Base-by-base conservation (phyloP, 2,888 invertebrate genomes). In the Tinea pellionella region DNA sequence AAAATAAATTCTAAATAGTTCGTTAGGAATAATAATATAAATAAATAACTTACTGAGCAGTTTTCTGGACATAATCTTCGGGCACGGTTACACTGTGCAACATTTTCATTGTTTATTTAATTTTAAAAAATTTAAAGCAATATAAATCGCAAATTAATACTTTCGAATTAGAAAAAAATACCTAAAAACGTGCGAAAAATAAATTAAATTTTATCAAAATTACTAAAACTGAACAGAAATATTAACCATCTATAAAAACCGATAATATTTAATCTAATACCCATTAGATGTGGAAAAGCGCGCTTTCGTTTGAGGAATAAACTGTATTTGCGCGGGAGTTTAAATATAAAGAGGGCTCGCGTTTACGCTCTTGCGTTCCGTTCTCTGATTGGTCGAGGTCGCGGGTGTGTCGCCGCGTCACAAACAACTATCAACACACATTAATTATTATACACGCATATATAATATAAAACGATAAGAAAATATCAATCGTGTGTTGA, bases 191-290 rank as follows among this genome's bases (percentile, higher is more conserved):
- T 63, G 61, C 53, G 59, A 57, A 57, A 60, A 56, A 58, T 60
- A 41, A 59, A 59, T 69, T 78, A 80, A 73, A 78, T 77, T 70
- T 74, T 70, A 66, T 78, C 77, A 30, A 78, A 76, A 88, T 88
- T 80, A 84, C 89, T 84, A 78, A 89, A 84, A 71, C 89, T 80
- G 72, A 85, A 82, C 67, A 88, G 67, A 71, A 86, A 79, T 80
- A 89, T 83, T 71, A 90, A 70, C 89, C 88, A 77, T 81, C 81
- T 73, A 80, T 84, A 82, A 66, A 77, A 82, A 72, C 74, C 78
- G 63, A 78, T 82, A 71, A 73, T 72, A 65, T 78, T 80, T 67
- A 80, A 72, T 78, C 73, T 85, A 74, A 78, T 75, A 81, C 85
- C 87, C 87, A 87, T 87, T 87, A 85, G 85, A 81, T 77, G 63